Conservation (phyloP, 2,113 vertebrate genomes). For the Strigops habroptila region DNA sequence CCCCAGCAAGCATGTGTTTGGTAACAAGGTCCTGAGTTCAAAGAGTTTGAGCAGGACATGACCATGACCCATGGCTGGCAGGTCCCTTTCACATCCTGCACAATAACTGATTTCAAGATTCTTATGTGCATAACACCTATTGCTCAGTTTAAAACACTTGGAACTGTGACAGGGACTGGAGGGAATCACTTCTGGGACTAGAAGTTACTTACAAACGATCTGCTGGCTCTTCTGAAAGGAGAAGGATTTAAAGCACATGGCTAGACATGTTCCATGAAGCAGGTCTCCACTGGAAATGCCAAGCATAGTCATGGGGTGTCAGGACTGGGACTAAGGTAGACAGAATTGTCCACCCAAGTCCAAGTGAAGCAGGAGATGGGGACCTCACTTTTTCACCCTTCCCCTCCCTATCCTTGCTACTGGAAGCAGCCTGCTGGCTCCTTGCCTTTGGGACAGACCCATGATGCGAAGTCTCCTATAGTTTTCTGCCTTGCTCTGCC, state of each 20-base stretch:
- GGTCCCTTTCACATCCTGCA: neutral
- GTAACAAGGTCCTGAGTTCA: neutral
- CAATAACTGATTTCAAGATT: neutral
- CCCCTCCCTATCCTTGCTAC: rapidly evolving
- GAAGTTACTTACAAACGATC: neutral
- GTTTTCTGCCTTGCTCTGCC: neutral
- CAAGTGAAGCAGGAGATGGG: neutral
- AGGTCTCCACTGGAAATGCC: neutral
- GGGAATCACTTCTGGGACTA: neutral
- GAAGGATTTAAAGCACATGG: neutral
- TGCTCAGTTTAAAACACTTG: neutral
- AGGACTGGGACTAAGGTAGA: neutral
- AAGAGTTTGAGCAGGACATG: neutral
- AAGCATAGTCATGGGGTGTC: neutral
- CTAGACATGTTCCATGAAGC: neutral
- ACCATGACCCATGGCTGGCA: neutral
- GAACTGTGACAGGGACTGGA: neutral
- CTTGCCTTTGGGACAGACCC: neutral
- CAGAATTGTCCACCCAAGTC: neutral
- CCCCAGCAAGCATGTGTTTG: neutral
- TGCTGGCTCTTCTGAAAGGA: neutral
- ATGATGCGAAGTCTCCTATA: neutral
- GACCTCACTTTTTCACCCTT: rapidly evolving
- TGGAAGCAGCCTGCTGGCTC: neutral
- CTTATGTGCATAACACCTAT: neutral